Percentiles rank a stretch among this genome's conserved stretches.
These are phyloP conservation scores for Acanthacorydalis orientalis DNA, from an alignment of 2,888 invertebrate genomes.

Conservation along the genomic window DNA sequence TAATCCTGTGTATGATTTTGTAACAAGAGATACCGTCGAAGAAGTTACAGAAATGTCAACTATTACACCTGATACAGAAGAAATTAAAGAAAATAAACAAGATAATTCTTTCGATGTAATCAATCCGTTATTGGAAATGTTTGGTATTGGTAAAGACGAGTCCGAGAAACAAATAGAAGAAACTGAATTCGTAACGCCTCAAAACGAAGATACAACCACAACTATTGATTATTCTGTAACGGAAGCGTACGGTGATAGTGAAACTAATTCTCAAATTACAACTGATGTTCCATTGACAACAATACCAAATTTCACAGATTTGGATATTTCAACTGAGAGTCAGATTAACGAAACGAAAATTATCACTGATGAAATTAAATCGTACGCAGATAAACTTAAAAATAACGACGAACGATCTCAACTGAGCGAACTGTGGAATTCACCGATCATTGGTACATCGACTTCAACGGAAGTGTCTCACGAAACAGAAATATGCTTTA, in stretches of 20 bases:
- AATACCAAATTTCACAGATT: constrained; percentile 9
- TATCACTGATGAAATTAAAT: constrained; percentile 1
- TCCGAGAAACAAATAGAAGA: too few relatives aligned
- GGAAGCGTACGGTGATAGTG: too few relatives aligned
- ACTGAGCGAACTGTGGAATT: constrained; percentile 29
- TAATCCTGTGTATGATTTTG: constrained; percentile 14
- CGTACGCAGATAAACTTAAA: constrained; percentile 1
- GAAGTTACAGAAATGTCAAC: background rate
- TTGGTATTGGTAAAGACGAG: too few relatives aligned
- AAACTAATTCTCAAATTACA: constrained; percentile 1
- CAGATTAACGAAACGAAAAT: constrained; percentile 2
- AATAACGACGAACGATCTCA: background rate
- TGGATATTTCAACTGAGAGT: background rate
- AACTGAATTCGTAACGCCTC: too few relatives aligned
- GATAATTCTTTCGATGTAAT: too few relatives aligned
- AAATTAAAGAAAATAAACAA: too few relatives aligned
- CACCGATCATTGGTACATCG: constrained; percentile 48
- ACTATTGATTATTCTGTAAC: too few relatives aligned
- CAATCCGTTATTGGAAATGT: too few relatives aligned
- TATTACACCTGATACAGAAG: too few relatives aligned
- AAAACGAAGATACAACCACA: too few relatives aligned
- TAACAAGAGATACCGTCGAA: constrained; percentile 12
- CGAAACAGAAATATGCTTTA: constrained; percentile 78
- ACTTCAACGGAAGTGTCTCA: constrained; percentile 69
- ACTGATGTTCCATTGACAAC: constrained; percentile 9